Conservation (phyloP, 1,140 invertebrate species). For the Macrocentrus cingulum region DNA sequence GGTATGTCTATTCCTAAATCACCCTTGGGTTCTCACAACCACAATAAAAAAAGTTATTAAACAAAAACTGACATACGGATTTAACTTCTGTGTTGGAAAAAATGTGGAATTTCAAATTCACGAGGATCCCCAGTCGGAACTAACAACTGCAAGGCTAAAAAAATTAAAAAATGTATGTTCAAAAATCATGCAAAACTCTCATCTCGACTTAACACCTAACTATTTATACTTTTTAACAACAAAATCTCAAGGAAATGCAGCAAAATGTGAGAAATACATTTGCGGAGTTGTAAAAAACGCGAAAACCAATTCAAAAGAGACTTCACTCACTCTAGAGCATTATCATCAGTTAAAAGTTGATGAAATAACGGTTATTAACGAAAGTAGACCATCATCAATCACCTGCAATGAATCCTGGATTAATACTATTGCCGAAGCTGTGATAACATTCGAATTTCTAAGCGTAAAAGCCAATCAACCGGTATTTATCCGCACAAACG, state of each 20-base stretch:
- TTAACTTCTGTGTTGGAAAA: slow-evolving; percentile 14
- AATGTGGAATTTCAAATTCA: slow-evolving; percentile 33
- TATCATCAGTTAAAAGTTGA: slow-evolving; percentile 44
- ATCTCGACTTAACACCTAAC: slow-evolving; percentile 33
- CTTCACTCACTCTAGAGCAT: slow-evolving; percentile 43
- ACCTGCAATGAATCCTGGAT: slow-evolving; percentile 29
- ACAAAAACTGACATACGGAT: slow-evolving; percentile 34
- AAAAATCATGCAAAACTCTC: slow-evolving; percentile 45
- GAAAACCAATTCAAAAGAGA: slow-evolving; percentile 56
- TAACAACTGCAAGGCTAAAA: slow-evolving; percentile 46
- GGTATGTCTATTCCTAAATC: slow-evolving; percentile 42
- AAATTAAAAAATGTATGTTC: slow-evolving; percentile 48
- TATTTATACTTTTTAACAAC: slow-evolving; percentile 51
- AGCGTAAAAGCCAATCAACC: slow-evolving; percentile 62
- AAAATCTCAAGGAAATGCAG: slow-evolving; percentile 49
- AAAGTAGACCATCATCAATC: slow-evolving; percentile 50
- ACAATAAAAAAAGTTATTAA: slow-evolving; percentile 35
- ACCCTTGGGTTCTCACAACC: slow-evolving; percentile 27
- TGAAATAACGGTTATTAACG: slow-evolving; percentile 45
- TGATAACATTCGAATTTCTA: slow-evolving; percentile 66
- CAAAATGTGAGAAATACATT: slow-evolving; percentile 39
- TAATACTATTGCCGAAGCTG: slow-evolving; percentile 63
- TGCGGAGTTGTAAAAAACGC: slow-evolving; percentile 59
- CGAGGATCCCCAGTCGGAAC: slow-evolving; percentile 38
- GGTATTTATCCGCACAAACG: slow-evolving; percentile 50